Conservation (phyloP, 2,113 vertebrate species). For the Nycticorax nycticorax region DNA sequence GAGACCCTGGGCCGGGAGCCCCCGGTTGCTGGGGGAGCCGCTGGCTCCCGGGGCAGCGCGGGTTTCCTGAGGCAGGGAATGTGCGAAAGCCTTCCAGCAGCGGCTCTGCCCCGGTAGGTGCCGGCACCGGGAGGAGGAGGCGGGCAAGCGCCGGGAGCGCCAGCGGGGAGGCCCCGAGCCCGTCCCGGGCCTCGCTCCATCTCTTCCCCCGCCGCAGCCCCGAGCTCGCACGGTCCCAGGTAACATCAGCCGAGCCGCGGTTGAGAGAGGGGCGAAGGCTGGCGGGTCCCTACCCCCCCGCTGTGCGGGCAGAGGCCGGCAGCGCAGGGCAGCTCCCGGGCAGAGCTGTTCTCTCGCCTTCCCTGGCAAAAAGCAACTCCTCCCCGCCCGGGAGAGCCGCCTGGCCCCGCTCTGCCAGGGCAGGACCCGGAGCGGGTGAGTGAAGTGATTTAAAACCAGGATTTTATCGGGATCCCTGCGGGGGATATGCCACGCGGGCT, state of each 20-base stretch:
- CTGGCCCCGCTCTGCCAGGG: neutral
- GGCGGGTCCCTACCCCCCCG: no score
- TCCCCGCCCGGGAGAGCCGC: neutral
- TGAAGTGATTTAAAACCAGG: neutral
- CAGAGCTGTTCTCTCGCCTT: neutral
- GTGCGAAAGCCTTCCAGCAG: neutral
- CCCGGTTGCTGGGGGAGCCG: neutral
- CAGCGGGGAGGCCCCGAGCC: neutral
- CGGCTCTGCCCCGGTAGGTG: neutral
- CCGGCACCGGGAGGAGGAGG: neutral
- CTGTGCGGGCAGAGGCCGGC: no score
- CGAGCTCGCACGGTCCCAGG: neutral
- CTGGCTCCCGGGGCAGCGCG: no score
- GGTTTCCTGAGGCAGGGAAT: neutral
- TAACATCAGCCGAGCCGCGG: accelerated
- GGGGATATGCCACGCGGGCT: neutral
- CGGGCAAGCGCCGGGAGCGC: neutral
- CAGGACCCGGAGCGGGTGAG: neutral
- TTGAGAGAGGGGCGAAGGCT: neutral
- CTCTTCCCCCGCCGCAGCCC: neutral
- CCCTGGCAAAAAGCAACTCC: neutral
- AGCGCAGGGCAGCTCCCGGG: neutral
- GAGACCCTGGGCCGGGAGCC: neutral
- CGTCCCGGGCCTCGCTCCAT: accelerated
- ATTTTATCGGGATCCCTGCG: neutral